Evolutionary conservation across 2,888 invertebrate genomes (phyloP), one percentile per base, ranked within the genome.

Genomic region (Bugula neritina): DNA sequence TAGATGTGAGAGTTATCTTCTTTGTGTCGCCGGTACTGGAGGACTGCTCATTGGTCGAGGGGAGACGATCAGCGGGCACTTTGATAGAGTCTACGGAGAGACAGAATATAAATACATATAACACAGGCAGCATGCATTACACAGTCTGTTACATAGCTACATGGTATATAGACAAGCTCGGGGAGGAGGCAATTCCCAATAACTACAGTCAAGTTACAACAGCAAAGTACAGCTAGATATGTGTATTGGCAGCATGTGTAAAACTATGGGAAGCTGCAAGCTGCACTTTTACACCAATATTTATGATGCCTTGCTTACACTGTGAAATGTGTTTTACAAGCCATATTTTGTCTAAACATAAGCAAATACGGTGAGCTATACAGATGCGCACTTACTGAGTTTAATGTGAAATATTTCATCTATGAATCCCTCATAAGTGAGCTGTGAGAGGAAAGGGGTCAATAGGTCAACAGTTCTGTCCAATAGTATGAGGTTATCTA

Each of bases 361-460:
- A n/a, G n/a, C n/a, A n/a, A n/a, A n/a, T n/a, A n/a, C n/a, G n/a
- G n/a, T n/a, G n/a, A n/a, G n/a, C n/a, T n/a, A n/a, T n/a, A n/a
- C n/a, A n/a, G n/a, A n/a, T n/a, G n/a, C n/a, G 43, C 5, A 43
- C 82, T 77, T 76, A 84, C 84, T 84, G 75, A 83, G 83, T 77
- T 90, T 90, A 73, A 97, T 92, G 52, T 92, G 91, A 85, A 91
- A 97, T 73, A 94, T 88, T 84, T 98, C 97, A 85, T 99, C 99
- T 75, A 99, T 92, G 5, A 99, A 87, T 1, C 98, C 99, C 84
- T 97, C 97, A 79, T 98, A 99, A 0, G 98, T 98, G 52, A 97
- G 88, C 81, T 98, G 99, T 0, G 95, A 95, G 0, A 93, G 90
- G 78, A 99, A 87, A 0, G 95, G 93, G 69, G 94, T 92, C 69